Evolutionary conservation across 2,888 invertebrate species (phyloP), one percentile per base, ranked within the genome.

Genomic region (Latrodectus hesperus): DNA sequence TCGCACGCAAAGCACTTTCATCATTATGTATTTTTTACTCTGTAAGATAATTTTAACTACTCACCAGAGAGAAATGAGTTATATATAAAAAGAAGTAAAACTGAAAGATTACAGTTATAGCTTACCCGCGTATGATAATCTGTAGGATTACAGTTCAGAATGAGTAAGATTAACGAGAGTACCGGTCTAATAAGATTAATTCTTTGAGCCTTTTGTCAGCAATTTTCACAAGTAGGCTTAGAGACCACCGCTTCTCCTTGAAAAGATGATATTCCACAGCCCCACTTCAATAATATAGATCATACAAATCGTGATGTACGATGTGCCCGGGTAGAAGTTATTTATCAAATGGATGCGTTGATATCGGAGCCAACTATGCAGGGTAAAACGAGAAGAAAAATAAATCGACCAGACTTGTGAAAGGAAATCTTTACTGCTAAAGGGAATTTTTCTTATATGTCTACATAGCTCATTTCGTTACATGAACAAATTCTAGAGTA

Each of bases 271-370:
- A 60, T 60, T 60, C 12, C 60, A 11, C 60, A 38, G 38, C 60
- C 82, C 22, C 26, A 49, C 75, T 68, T 53, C 38, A 67, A 75
- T 75, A 82, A 82, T 82, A 82, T 68, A 82, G 82, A 82, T 82
- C 70, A 82, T 70, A 82, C 82, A 82, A 82, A 82, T 74, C 75
- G 55, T 82, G 75, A 75, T 82, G 75, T 82, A 82, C 22, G 82
- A 60, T 70, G 55, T 51, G 51, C 22, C 53, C 38, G 49, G 38
- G 68, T 60, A 55, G 75, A 51, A 68, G 82, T 82, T 75, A 82
- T 82, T 82, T 82, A 82, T 82, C 75, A 82, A 82, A 73, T 14
- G 60, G 72, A 72, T 80, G 65, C 17, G 65, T 68, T 82, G 81
- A 74, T 74, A 68, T 38, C 38, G 4, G 38, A 38, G 38, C 38